Evolutionary conservation across 64 coral and sea anemone species (phyloP).

Genomic region (Cladopsammia gracilis): DNA sequence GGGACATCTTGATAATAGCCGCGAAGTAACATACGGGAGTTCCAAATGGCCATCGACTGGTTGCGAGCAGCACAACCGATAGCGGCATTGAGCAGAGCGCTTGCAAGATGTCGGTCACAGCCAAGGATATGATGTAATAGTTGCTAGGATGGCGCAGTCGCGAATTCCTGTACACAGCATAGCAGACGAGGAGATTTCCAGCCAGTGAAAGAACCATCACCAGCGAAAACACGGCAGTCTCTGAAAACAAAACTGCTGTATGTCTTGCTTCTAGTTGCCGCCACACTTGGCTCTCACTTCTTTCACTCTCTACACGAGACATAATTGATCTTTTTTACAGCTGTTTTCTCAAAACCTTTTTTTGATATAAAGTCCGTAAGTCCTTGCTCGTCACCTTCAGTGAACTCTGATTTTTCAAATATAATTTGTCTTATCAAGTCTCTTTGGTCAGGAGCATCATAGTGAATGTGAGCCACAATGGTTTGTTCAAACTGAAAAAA

Average conservation of each 20-base stretch:
- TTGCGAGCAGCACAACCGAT: not conserved
- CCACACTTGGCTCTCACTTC: not conserved
- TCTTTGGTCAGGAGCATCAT: too few relatives aligned
- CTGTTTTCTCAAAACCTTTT: too few relatives aligned
- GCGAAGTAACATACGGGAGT: not conserved
- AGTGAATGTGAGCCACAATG: too few relatives aligned
- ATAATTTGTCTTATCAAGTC: too few relatives aligned
- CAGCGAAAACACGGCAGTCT: not conserved
- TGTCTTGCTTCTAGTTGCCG: not conserved
- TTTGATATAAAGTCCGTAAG: too few relatives aligned
- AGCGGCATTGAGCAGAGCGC: slow-evolving; percentile 36
- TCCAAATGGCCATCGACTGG: slow-evolving; percentile 41
- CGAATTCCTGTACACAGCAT: slow-evolving; percentile 38
- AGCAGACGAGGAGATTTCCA: slow-evolving; percentile 45
- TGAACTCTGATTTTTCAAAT: too few relatives aligned
- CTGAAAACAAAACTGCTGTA: not conserved
- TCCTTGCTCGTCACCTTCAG: too few relatives aligned
- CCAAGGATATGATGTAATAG: slow-evolving; percentile 38
- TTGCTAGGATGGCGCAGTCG: slow-evolving; percentile 33
- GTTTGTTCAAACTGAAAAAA: too few relatives aligned
- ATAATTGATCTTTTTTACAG: too few relatives aligned
- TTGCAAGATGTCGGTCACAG: slow-evolving; percentile 40
- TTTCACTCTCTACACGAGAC: too few relatives aligned
- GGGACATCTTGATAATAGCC: slow-evolving; percentile 18
- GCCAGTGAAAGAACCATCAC: not conserved